Conservation (phyloP, 2,113 vertebrate genomes). For the Opisthocomus hoazin region DNA sequence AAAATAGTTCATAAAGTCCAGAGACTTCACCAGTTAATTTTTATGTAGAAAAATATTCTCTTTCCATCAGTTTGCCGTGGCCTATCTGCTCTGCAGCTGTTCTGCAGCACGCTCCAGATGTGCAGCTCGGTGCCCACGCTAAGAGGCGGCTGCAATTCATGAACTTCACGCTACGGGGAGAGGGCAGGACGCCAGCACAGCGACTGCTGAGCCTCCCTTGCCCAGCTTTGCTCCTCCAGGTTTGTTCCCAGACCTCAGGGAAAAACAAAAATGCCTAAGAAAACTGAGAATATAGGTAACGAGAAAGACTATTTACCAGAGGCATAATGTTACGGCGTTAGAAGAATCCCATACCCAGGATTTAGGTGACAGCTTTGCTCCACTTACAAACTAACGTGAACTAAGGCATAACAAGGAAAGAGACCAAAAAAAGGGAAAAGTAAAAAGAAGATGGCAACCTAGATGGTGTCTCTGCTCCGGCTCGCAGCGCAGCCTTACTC, state of each 20-base stretch:
- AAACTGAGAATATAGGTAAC: neutral
- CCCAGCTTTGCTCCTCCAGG: neutral
- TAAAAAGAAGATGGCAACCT: neutral
- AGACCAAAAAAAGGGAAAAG: neutral
- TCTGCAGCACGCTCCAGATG: accelerated
- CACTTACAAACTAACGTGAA: neutral
- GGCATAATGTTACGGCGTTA: accelerated
- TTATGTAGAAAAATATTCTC: neutral
- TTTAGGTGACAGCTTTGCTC: neutral
- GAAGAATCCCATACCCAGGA: neutral
- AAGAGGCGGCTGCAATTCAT: neutral
- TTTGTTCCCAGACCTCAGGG: neutral
- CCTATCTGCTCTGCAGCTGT: neutral
- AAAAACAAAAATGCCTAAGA: neutral
- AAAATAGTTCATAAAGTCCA: neutral
- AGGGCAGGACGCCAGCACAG: neutral
- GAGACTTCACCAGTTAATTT: neutral
- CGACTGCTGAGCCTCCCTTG: neutral
- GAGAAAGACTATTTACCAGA: neutral
- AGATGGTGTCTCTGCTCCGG: neutral
- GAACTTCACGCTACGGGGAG: neutral
- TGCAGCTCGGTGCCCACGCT: accelerated
- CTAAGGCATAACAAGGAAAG: neutral
- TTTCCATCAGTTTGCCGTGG: neutral
- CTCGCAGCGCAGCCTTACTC: too few species aligned